Evolutionary conservation across 2,888 invertebrate species (phyloP).

Genomic region (Dione juno): DNA sequence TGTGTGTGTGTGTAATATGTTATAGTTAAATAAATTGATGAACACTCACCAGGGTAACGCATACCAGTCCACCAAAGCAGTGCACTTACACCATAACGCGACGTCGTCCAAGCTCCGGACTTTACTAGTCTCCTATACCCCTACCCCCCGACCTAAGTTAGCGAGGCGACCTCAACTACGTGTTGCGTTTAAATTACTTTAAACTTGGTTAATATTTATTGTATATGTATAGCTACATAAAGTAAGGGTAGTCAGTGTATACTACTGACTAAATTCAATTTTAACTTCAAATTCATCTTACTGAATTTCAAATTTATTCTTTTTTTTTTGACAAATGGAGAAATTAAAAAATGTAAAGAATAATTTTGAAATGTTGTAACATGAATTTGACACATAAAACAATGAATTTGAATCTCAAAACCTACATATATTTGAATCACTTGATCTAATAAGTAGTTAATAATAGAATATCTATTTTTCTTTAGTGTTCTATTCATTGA

Average conservation of each 20-base stretch:
- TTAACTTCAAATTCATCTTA: neutral
- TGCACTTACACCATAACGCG: slow-evolving; percentile 82
- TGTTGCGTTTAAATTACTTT: too few species aligned
- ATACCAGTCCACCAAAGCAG: slow-evolving; percentile 83
- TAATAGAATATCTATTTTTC: neutral
- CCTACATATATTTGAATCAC: neutral
- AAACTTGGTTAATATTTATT: too few species aligned
- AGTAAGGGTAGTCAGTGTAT: too few species aligned
- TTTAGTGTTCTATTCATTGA: neutral
- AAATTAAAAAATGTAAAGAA: neutral
- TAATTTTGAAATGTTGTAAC: neutral
- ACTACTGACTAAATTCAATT: too few species aligned
- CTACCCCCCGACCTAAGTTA: slow-evolving; percentile 68
- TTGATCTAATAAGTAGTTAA: neutral
- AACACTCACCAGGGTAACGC: slow-evolving; percentile 81
- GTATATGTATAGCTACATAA: neutral
- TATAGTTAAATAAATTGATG: slow-evolving; percentile 72
- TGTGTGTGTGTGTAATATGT: neutral
- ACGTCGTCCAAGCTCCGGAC: slow-evolving; percentile 81
- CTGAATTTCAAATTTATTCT: neutral
- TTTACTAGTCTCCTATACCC: slow-evolving; percentile 77
- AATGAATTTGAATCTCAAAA: neutral
- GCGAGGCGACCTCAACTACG: slow-evolving; percentile 64
- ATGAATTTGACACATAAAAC: neutral
- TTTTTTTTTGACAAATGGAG: neutral